A percentile compares a stretch with the other conserved stretches of the same genome.
These are phyloP conservation scores for Sympetrum striolatum DNA, from an alignment of 2,888 invertebrate genomes.

Conservation along the genomic window DNA sequence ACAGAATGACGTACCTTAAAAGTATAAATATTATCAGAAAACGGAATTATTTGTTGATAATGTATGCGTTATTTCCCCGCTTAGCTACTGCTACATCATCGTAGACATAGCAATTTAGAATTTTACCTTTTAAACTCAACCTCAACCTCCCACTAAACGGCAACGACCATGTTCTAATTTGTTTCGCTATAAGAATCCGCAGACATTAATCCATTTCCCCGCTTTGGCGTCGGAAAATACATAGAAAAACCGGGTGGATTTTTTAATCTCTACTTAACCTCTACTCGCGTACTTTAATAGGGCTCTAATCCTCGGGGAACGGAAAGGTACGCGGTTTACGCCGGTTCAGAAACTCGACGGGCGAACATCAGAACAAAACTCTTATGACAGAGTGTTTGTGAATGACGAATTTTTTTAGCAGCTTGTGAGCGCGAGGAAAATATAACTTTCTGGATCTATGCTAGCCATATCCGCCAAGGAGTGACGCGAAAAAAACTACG, in stretches of 20 bases:
- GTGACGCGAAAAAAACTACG: background rate
- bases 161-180: background rate
- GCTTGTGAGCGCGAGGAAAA: background rate
- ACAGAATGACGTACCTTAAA: no score
- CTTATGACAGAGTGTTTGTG: background rate
- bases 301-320: background rate
- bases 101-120: no score
- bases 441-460: background rate
- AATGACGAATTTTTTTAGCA: background rate
- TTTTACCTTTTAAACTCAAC: no score
- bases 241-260: background rate
- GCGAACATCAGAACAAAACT: background rate
- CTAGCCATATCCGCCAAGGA: background rate
- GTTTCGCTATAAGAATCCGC: background rate
- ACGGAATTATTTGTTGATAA: no score
- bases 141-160: no score
- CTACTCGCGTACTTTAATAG: background rate
- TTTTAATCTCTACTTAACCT: background rate
- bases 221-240: background rate
- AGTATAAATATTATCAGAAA: no score
- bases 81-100: no score
- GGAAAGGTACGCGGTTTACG: background rate
- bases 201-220: background rate
- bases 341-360: background rate
- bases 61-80: no score